Evolutionary conservation across 92 coral and sea anemone genomes (phyloP), one percentile per base, ranked within the genome.

Genomic region (Porites divaricata): DNA sequence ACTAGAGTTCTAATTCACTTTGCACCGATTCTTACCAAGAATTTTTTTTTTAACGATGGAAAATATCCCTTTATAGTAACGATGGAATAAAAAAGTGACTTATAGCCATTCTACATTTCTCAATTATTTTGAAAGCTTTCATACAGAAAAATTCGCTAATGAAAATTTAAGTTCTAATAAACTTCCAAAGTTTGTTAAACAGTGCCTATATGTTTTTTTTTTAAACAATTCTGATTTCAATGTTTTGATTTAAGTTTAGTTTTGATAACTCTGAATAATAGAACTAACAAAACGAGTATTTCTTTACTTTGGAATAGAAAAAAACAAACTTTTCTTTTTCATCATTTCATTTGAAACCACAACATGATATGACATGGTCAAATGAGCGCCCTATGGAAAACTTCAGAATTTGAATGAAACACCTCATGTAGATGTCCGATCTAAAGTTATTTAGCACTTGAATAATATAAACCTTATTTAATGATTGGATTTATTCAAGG

Each of bases 241-340:
- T 66, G 70, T 25, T 66, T 66, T 11, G 28, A 66, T 66, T 51
- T 45, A 45, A 72, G 58, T 56, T n/a, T 75, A 22, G 17, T 75
- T 23, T 23, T 15, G 63, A 58, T n/a, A 50, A 19, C 58, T 72
- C 15, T 9, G 5, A 21, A 74, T 19, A 23, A 24, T 6, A 13
- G 7, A 24, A 24, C 1, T 22, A 20, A 26, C 51, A 24, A 24
- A 66, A 35, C 35, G 35, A 66, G 35, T 23, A 66, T 22, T 25
- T 66, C 70, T 66, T 66, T 13, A 3, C 7, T 23, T 23, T 22
- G 15, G 70, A 21, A 35, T 35, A 35, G 45, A 10, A 65, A 28
- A 65, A 65, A 6, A 65, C 70, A 25, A 22, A 66, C 23, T 22
- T 21, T 10, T 24, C 8, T 61, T 61, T 15, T n/a, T 16, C n/a